phyloP scores from a whole-genome alignment of 2,888 invertebrate species.

The Scaptomyza parva region DNA sequence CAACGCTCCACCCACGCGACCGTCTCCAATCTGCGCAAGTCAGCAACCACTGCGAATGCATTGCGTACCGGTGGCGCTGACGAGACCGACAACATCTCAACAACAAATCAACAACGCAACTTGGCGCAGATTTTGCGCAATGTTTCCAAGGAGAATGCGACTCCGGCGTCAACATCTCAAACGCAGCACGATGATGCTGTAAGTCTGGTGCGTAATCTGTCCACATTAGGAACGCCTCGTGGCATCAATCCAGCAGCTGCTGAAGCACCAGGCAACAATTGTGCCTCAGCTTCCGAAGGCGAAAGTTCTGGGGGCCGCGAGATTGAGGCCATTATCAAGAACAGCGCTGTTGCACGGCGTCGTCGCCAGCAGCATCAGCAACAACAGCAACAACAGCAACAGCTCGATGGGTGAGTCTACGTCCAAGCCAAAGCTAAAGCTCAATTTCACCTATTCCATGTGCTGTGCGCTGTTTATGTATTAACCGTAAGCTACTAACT shows the following conservation, averaged over 20 bases:
- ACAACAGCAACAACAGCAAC: slow-evolving; percentile 54
- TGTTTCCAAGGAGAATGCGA: slow-evolving; percentile 81
- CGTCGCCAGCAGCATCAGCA: slow-evolving; percentile 83
- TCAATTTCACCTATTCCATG: slow-evolving; percentile 32
- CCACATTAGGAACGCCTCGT: slow-evolving; percentile 77
- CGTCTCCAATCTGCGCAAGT: slow-evolving; percentile 83
- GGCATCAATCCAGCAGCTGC: slow-evolving; percentile 3
- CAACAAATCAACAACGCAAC: slow-evolving; percentile 68
- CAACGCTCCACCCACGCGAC: slow-evolving; percentile 84
- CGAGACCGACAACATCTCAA: slow-evolving; percentile 55
- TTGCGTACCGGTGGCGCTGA: slow-evolving; percentile 58
- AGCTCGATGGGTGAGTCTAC: slow-evolving; percentile 85
- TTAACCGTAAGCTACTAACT: slow-evolving; percentile 65
- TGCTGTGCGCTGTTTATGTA: slow-evolving; percentile 50
- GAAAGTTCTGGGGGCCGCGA: slow-evolving; percentile 86
- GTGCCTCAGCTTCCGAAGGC: slow-evolving; percentile 84
- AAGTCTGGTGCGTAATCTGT: slow-evolving; percentile 82
- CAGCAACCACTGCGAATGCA: slow-evolving; percentile 79
- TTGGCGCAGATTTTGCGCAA: slow-evolving; percentile 81
- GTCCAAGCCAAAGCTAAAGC: slow-evolving; percentile 35
- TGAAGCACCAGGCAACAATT: slow-evolving; percentile 31
- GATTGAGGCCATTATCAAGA: slow-evolving; percentile 85
- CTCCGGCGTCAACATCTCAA: slow-evolving; percentile 5
- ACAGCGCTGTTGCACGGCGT: slow-evolving; percentile 85
- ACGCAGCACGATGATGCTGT: slow-evolving; percentile 83